Percentiles rank a stretch among this genome's conserved stretches.
phyloP scores from a whole-genome alignment of 2,113 vertebrate genomes.

The Myrmecophaga tridactyla region DNA sequence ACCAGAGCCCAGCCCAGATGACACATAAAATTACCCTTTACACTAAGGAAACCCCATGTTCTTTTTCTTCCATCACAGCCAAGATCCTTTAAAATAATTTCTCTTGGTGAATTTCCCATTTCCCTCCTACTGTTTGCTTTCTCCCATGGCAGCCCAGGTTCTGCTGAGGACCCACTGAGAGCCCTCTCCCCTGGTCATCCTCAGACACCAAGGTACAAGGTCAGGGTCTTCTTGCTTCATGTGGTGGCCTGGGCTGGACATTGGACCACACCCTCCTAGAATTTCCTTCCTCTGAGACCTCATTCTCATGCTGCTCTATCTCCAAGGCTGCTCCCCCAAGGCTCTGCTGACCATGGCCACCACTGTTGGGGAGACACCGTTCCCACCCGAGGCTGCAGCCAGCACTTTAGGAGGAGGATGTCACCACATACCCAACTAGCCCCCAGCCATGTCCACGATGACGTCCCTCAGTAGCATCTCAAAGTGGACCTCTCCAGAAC shows the following conservation, averaged over 20 bases:
- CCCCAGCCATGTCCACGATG: accelerated
- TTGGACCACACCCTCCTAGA: no score
- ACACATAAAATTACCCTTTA: no score
- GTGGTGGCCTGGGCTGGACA: background rate
- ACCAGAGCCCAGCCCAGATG: no score
- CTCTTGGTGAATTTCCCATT: accelerated
- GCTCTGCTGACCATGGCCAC: no score
- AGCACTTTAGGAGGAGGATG: no score
- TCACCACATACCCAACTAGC: accelerated
- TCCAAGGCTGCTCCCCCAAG: no score
- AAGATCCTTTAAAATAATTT: background rate
- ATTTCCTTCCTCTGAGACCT: background rate
- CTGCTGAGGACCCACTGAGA: background rate
- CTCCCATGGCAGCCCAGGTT: background rate
- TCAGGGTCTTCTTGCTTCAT: background rate
- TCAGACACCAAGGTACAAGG: no score
- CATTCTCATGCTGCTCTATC: no score
- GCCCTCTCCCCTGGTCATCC: no score
- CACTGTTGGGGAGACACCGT: accelerated
- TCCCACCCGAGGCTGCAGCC: no score
- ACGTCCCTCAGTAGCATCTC: no score
- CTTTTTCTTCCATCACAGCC: background rate
- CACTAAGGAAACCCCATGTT: accelerated
- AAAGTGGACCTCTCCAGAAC: background rate
- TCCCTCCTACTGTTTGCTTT: accelerated